Percentiles rank a stretch among this genome's conserved stretches.
phyloP scores from a whole-genome alignment of 2,113 vertebrate genomes.

The Rhegmatorhina hoffmannsi region DNA sequence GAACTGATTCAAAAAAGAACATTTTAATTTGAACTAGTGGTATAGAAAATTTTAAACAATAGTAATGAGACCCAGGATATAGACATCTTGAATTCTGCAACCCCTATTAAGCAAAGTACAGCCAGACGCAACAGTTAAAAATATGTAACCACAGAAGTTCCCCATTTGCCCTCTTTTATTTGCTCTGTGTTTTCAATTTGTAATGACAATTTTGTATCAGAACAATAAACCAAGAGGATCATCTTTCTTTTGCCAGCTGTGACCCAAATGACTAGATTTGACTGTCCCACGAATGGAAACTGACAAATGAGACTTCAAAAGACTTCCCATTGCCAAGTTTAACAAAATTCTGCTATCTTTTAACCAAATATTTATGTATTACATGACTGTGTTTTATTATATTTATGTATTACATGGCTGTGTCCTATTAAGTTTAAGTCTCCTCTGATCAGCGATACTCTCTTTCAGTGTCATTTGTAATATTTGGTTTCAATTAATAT shows the following conservation, averaged over 20 bases:
- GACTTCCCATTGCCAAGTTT: conserved; percentile 62
- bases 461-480: conserved; percentile 40
- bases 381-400: conserved; percentile 66
- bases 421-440: conserved; percentile 60
- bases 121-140: conserved; percentile 65
- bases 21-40: conserved; percentile 30
- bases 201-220: conserved; percentile 71
- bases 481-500: conserved; percentile 69
- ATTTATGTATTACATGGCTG: conserved; percentile 70
- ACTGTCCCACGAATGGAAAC: conserved; percentile 58
- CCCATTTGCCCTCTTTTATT: conserved; percentile 69
- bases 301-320: conserved; percentile 68
- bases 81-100: conserved; percentile 63
- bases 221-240: conserved; percentile 64
- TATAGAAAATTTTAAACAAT: conserved; percentile 60
- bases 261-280: conserved; percentile 59
- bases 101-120: conserved; percentile 47
- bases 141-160: conserved; percentile 63
- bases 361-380: conserved; percentile 73
- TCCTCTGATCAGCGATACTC: conserved; percentile 42
- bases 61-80: conserved; percentile 52
- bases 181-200: conserved; percentile 69
- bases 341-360: conserved; percentile 68
- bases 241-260: conserved; percentile 68
- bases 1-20: conserved; percentile 15